Evolutionary conservation across 2,888 invertebrate genomes (phyloP).

Genomic region (Epinotia ramella): DNA sequence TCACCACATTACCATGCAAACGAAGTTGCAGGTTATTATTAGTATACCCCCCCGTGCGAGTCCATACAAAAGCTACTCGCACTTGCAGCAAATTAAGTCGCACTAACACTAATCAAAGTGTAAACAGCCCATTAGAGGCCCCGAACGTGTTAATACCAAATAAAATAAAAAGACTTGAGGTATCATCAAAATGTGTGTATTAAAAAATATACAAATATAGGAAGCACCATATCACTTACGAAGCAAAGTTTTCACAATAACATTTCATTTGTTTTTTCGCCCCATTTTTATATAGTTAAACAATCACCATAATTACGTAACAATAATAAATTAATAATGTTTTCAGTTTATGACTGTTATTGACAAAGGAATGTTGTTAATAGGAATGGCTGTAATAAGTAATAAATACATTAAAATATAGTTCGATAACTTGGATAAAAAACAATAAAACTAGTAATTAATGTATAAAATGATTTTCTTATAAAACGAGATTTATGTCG

Average conservation of each 20-base stretch:
- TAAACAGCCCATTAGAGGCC: too few species aligned
- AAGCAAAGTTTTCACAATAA: constrained; percentile 23
- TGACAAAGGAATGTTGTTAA: constrained; percentile 12
- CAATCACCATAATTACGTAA: not conserved
- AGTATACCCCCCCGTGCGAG: too few species aligned
- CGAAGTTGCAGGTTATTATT: too few species aligned
- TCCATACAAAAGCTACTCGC: too few species aligned
- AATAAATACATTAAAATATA: constrained; percentile 1
- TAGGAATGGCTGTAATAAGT: constrained; percentile 24
- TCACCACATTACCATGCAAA: too few species aligned
- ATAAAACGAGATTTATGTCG: not conserved
- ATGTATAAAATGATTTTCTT: not conserved
- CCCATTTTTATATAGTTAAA: constrained; percentile 6
- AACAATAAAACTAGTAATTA: not conserved
- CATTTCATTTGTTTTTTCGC: not conserved
- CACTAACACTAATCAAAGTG: too few species aligned
- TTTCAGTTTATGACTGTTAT: constrained; percentile 2
- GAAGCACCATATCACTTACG: constrained; percentile 37
- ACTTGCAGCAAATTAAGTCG: too few species aligned
- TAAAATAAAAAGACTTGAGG: not conserved
- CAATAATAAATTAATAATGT: not conserved
- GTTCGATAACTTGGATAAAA: not conserved
- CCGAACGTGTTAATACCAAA: not conserved
- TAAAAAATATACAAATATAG: constrained; percentile 27
- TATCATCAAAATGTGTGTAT: constrained; percentile 28